Evolutionary conservation across 2,888 invertebrate genomes (phyloP), one percentile per base, ranked within the genome.

Genomic region (Tetramorium bicarinatum): DNA sequence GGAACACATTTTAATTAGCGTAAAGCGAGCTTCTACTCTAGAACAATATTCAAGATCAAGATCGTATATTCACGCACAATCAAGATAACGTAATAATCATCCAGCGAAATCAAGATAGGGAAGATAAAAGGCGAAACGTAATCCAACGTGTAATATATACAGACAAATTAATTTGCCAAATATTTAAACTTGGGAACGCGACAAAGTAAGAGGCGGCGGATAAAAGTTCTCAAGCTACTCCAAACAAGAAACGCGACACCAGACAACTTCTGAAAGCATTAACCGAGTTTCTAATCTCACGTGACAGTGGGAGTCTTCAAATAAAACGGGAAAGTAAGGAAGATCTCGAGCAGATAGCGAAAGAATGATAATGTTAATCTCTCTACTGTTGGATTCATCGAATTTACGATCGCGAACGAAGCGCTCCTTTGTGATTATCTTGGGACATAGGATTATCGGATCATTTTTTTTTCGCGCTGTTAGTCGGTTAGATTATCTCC

Each of bases 1-100:
- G 4, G 13, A 18, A 38, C n/a, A 38, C n/a, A 29, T 77, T 56
- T 54, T 64, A 75, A 75, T 75, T 75, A 75, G 3, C 18, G 11
- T 56, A 21, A n/a, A 75, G 11, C 3, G 11, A 49, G 49, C 2
- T 61, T 47, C n/a, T 44, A 9, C 15, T 34, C 18, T 18, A 4
- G 7, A 38, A 59, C 13, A 29, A 25, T 59, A 11, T 7, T 34
- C 34, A 25, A 18, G 41, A 56, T 41, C 21, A 8, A 44, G 15
- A 72, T 56, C n/a, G 7, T n/a, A n/a, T 11, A 69, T 6, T 3
- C 25, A n/a, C 71, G 9, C 18, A 38, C 21, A 38, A 18, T 74
- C 25, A 44, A 44, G 29, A 62, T 49, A 62, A 41, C 9, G 21
- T 25, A 69, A 56, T 41, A 56, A 72, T 56, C 54, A 34, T 71